phyloP scores from a whole-genome alignment of 2,888 invertebrate genomes.

The Tiphia femorata region DNA sequence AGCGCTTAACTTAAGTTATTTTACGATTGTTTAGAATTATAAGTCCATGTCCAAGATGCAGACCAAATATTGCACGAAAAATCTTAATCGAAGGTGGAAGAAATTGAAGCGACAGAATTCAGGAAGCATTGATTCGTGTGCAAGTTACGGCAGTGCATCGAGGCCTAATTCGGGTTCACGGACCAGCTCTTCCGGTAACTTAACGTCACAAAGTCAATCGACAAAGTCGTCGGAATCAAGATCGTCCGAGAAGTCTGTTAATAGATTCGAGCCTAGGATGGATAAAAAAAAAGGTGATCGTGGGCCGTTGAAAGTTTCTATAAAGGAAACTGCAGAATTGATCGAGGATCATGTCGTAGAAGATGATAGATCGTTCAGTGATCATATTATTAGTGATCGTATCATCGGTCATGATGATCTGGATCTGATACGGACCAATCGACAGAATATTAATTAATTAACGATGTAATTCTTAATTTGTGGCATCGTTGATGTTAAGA shows the following conservation, averaged over 20 bases:
- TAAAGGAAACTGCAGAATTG: slow-evolving; percentile 69
- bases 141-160: slow-evolving; percentile 49
- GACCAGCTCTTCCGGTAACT: slow-evolving; percentile 54
- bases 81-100: slow-evolving; percentile 40
- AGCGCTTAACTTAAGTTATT: background rate
- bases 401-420: no score
- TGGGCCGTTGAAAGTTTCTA: slow-evolving; percentile 66
- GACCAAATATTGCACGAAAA: slow-evolving; percentile 20
- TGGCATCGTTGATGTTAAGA: no score
- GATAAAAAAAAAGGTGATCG: slow-evolving; percentile 63
- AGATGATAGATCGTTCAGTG: slow-evolving; percentile 28
- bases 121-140: slow-evolving; percentile 56
- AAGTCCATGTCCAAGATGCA: slow-evolving; percentile 21
- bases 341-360: slow-evolving; percentile 61
- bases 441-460: no score
- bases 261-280: slow-evolving; percentile 45
- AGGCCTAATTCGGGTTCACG: slow-evolving; percentile 59
- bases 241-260: slow-evolving; percentile 44
- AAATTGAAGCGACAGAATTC: slow-evolving; percentile 41
- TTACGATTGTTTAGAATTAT: slow-evolving; percentile 26
- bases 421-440: no score
- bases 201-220: slow-evolving; percentile 46
- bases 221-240: slow-evolving; percentile 51
- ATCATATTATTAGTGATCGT: no score
- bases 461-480: no score